A percentile compares a stretch with the other conserved stretches of the same genome.
Evolutionary conservation across 2,888 invertebrate species (phyloP).

Genomic region (Troides aeacus): DNA sequence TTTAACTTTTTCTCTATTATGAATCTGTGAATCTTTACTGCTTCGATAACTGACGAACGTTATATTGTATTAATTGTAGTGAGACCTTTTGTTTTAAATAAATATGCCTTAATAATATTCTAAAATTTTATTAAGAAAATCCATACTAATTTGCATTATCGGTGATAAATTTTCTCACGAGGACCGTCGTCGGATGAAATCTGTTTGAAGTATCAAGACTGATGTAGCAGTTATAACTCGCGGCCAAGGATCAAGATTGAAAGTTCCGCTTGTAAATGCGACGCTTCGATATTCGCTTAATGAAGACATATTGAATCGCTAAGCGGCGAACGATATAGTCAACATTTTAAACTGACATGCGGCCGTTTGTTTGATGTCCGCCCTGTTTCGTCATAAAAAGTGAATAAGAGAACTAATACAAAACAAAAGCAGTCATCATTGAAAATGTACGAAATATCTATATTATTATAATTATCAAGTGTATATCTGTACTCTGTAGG

Average conservation of each 20-base stretch:
- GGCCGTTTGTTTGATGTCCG: slow-evolving; percentile 55
- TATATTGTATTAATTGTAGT: no score
- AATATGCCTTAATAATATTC: no score
- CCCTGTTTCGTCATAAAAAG: slow-evolving; percentile 15
- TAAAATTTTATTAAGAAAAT: no score
- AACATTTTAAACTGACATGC: slow-evolving; percentile 75
- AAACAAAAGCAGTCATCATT: background rate
- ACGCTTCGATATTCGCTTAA: slow-evolving; percentile 75
- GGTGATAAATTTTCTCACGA: background rate
- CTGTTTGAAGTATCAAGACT: slow-evolving; percentile 48
- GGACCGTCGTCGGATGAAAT: slow-evolving; percentile 29
- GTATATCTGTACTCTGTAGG: background rate
- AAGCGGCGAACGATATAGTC: slow-evolving; percentile 72
- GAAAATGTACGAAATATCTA: background rate
- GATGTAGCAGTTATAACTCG: slow-evolving; percentile 59
- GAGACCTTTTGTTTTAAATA: no score
- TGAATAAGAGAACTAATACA: background rate
- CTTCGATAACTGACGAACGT: background rate
- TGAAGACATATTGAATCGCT: slow-evolving; percentile 80
- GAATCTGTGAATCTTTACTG: background rate
- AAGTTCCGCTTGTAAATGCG: slow-evolving; percentile 69
- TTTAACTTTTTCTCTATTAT: background rate
- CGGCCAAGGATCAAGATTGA: slow-evolving; percentile 72
- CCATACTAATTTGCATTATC: background rate
- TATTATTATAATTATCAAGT: background rate